Evolutionary conservation across 2,888 invertebrate species (phyloP), one percentile per base, ranked within the genome.

Genomic region (Cloeon dipterum): DNA sequence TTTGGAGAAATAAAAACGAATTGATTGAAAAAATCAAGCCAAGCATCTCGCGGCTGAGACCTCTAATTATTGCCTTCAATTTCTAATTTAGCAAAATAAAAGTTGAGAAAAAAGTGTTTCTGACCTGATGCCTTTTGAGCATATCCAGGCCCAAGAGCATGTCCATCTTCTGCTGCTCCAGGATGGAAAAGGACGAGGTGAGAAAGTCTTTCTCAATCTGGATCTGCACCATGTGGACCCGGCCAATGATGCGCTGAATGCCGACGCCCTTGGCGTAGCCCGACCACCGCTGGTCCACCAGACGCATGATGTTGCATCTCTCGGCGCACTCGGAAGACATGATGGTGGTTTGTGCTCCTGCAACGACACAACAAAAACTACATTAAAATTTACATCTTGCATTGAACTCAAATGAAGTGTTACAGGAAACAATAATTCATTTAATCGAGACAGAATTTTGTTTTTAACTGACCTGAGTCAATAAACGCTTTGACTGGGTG

Each of bases 191-290:
- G 26, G 93, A 93, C 3, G 93, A 89, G 2, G 89, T 86, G 29
- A 98, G 66, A 56, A 83, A 91, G 52, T 85, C 86, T 45, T 74
- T 76, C 48, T 82, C 91, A 44, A 98, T 94, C 57, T 94, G 82
- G 57, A 98, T 83, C 58, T 94, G 89, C 7, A 82, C 86, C 78
- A 89, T 82, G 56, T 98, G 98, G 47, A 98, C 89, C 41, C 94
- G 69, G 2, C 98, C 98, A 42, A 93, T 78, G 47, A 96, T 93
- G 47, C 76, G 73, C 56, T 98, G 94, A 1, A 86, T 79, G 4
- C 98, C 98, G 10, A 98, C 94, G 37, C 96, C 96, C 61, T 91
- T 91, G 1, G 96, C 96, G 42, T 93, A 76, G 3, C 94, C 94
- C 2, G 86, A 78, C 86, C 93, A 96, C 52, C 89, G 70, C 1